Evolutionary conservation across 2,888 invertebrate genomes (phyloP), one percentile per base, ranked within the genome.

Genomic region (Amorpha juglandis): DNA sequence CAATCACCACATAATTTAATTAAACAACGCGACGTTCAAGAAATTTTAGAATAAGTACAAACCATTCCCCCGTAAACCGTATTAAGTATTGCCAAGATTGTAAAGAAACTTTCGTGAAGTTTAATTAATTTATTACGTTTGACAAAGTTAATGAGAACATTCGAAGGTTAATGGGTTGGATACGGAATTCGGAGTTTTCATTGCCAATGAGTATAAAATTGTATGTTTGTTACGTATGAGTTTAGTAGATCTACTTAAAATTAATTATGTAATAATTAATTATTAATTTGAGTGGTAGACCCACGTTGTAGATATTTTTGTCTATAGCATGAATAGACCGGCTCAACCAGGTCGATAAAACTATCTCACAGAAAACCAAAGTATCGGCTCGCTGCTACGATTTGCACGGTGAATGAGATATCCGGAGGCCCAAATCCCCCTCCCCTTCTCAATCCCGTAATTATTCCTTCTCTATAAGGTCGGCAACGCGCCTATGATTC

Each of bases 71-170:
- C 16, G 16, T 55, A 38, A 35, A 38, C 35, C n/a, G 8, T 55
- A 16, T 35, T 35, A 35, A 1, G n/a, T 35, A 55, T 38, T 38
- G 16, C 16, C 0, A 16, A 55, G 38, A 55, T 38, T 55, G 55
- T 55, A 35, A 19, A 19, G 21, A 21, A 35, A 35, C 55, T 38
- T 55, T 16, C 14, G 21, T 4, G 35, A 55, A 55, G 55, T 55
- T 55, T n/a, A 38, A 55, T 55, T 55, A 55, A 55, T 55, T 55
- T 55, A 55, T 55, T 55, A 35, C 55, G 9, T 55, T 55, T 38
- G n/a, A 35, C 55, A 53, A 53, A 53, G 33, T 38, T 55, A 55
- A 38, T 38, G 38, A 16, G 55, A 38, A 50, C 50, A 50, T 38
- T 55, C 16, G 16, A 16, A 53, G 55, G 55, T 38, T 55, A 55